phyloP scores from a whole-genome alignment of 2,797 vertebrate genomes.

The Craterocephalus amniculus region DNA sequence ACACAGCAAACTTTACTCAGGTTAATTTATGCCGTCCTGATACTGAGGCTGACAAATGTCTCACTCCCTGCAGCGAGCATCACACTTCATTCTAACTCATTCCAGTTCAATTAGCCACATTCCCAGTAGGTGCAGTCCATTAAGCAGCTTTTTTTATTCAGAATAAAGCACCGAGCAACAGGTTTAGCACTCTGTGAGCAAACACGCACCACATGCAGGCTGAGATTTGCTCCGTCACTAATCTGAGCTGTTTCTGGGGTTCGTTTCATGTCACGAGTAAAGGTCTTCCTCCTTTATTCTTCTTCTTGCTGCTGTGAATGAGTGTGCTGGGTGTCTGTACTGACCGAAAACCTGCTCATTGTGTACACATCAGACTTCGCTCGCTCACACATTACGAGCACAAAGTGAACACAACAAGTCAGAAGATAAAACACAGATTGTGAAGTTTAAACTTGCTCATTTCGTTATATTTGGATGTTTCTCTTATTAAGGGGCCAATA shows the following conservation, averaged over 20 bases:
- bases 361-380: no score
- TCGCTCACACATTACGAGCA: no score
- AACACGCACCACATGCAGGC: neutral
- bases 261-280: neutral
- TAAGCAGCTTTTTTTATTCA: no score
- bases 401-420: no score
- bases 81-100: neutral
- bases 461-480: neutral
- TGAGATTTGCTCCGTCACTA: neutral
- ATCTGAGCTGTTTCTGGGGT: neutral
- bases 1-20: no score
- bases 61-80: neutral
- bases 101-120: no score
- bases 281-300: neutral
- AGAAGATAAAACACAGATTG: neutral
- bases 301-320: neutral
- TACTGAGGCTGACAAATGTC: neutral
- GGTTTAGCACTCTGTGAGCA: neutral
- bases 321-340: neutral
- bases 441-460: neutral
- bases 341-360: neutral
- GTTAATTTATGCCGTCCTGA: no score
- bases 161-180: no score
- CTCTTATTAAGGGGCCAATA: neutral
- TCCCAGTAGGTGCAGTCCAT: no score